Evolutionary conservation across 2,113 vertebrate species (phyloP).

Genomic region (Urocitellus parryii): DNA sequence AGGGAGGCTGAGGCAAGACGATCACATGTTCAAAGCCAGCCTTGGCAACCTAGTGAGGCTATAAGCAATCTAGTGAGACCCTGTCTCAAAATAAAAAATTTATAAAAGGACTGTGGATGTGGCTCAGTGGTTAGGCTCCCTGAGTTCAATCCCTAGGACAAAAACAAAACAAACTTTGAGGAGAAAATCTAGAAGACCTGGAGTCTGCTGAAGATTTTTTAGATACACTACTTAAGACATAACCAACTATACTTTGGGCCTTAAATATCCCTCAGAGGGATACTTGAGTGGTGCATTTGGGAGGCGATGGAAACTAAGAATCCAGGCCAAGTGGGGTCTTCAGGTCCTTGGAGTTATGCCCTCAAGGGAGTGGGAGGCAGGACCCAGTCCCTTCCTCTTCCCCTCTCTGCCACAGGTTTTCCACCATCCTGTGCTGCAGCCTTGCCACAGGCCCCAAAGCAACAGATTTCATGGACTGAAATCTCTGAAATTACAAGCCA

Average conservation of each 20-base stretch:
- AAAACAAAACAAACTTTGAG: too few species aligned
- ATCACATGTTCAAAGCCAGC: too few species aligned
- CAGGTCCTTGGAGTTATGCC: neutral
- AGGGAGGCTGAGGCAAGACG: too few species aligned
- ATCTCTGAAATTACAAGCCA: neutral
- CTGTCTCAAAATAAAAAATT: too few species aligned
- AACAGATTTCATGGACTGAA: neutral
- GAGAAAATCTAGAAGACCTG: neutral
- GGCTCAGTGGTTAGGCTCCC: too few species aligned
- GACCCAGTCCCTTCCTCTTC: neutral
- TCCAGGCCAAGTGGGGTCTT: neutral
- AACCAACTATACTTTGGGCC: neutral
- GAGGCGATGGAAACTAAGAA: neutral
- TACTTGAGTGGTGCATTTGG: neutral
- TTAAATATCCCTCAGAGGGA: neutral
- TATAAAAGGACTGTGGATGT: too few species aligned
- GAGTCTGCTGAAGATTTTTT: neutral
- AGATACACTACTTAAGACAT: neutral
- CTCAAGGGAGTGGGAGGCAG: neutral
- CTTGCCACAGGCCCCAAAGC: neutral
- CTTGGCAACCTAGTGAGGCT: too few species aligned
- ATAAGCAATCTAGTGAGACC: too few species aligned
- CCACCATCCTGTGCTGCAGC: neutral
- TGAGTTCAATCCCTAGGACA: too few species aligned
- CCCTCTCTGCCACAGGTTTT: neutral